Evolutionary conservation across 2,888 invertebrate species (phyloP), one percentile per base, ranked within the genome.

Genomic region (Harpalus rufipes): DNA sequence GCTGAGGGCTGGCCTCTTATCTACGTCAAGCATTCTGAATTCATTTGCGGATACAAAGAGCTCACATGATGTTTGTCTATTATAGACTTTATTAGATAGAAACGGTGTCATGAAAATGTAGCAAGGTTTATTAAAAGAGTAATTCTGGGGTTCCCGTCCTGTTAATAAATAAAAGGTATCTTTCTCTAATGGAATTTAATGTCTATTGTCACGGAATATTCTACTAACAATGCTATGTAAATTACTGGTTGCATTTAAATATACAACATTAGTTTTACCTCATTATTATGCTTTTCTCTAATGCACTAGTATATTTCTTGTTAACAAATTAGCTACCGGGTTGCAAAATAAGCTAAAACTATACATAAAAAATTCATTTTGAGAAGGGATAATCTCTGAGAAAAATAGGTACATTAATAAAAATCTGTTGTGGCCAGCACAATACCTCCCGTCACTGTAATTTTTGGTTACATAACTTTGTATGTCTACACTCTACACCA

Each of bases 1-100:
- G 56, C 72, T 68, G 82, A 82, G 59, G 39, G 82, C 68, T 81
- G 16, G 68, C 81, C 68, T 74, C 72, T 74, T 74, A 74, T 74
- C 44, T 18, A 3, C 44, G 10, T 18, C 72, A 44, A 74, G 44
- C 16, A 8, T 41, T 74, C 44, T 18, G 44, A 41, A 74, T 74
- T 74, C 51, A 74, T 74, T 74, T 74, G 16, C 51, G 44, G n/a
- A n/a, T 21, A 32, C 68, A n/a, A 5, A 32, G 68, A 0, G 39
- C n/a, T 14, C 25, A 72, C 39, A 41, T n/a, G 72, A 10, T 74
- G 72, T 16, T 74, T 74, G 16, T 74, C 72, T 44, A 44, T 18
- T 7, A 74, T 44, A 7, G 44, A 44, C 14, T 74, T 74, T 72
- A 14, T 72, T 25, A 25, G 21, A 72, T 10, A 68, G 10, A 12